Percentiles rank a stretch among this genome's conserved stretches.
phyloP scores from a whole-genome alignment of 2,113 vertebrate genomes.

The Scortum barcoo region DNA sequence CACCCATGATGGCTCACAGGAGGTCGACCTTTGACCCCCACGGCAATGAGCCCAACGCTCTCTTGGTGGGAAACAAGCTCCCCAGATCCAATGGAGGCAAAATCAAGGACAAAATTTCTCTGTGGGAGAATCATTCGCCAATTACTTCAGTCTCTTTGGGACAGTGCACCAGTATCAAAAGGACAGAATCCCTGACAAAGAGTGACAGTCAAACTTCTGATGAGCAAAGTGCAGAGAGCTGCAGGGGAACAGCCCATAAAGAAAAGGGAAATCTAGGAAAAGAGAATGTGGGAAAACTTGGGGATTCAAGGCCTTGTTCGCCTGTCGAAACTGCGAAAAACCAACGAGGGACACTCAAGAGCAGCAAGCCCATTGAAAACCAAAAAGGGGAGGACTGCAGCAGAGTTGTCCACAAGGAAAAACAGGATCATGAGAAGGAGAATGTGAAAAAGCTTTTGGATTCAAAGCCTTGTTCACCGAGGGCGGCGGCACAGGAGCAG shows the following conservation, averaged over 20 bases:
- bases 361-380: slow-evolving; percentile 28
- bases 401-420: slow-evolving; percentile 15
- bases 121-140: slow-evolving; percentile 86
- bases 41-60: slow-evolving; percentile 72
- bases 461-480: slow-evolving; percentile 45
- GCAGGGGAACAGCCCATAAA: neutral
- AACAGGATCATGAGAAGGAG: slow-evolving; percentile 46
- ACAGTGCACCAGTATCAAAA: slow-evolving; percentile 18
- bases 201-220: slow-evolving; percentile 25
- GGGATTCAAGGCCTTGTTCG: slow-evolving; percentile 54
- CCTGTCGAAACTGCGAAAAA: slow-evolving; percentile 64
- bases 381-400: slow-evolving; percentile 14
- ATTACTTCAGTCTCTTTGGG: slow-evolving; percentile 29
- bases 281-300: slow-evolving; percentile 36
- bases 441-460: slow-evolving; percentile 36
- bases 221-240: slow-evolving; percentile 22
- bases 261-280: slow-evolving; percentile 53
- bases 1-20: slow-evolving; percentile 86
- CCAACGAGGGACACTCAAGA: slow-evolving; percentile 70
- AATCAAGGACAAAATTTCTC: slow-evolving; percentile 94
- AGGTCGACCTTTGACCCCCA: slow-evolving; percentile 80
- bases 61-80: slow-evolving; percentile 75
- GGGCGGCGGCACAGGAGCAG: slow-evolving; percentile 54
- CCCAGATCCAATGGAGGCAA: slow-evolving; percentile 82
- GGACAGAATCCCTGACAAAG: slow-evolving; percentile 48